Base-by-base conservation (phyloP, 2,113 vertebrate genomes). In the Delphinus delphis region DNA sequence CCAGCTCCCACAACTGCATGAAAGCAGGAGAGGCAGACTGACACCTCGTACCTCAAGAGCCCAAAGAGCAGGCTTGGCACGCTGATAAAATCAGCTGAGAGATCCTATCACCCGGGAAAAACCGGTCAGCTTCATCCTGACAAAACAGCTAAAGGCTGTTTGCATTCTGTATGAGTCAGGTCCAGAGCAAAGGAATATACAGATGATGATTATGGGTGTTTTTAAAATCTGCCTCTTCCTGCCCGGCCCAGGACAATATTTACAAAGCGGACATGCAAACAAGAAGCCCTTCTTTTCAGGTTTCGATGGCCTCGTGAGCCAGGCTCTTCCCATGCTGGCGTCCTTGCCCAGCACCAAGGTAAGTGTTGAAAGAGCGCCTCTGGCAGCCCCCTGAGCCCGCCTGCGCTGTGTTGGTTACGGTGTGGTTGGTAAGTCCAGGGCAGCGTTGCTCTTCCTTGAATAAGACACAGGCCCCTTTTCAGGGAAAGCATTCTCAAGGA, bases 191-290 rank as follows among this genome's bases (percentile, higher is more conserved):
- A 86, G 89, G 82, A 68, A 71, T 36, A 95, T 62, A 63, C 82
- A 85, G 94, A 94, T 21, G 96, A 88, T 70, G 96, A 79, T 95
- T 88, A 83, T 63, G 92, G 87, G 90, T 97, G 94, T 97, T 97
- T 97, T 92, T 9, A 68, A 96, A 96, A 92, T 81, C 74, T 47
- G 74, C 92, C 88, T 65, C 95, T 97, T 97, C 95, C 97, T 97
- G 97, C 94, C 96, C 73, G 58, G 90, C 70, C 93, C 6, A 0
- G 92, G 79, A 92, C 95, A 96, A 84, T 98, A 80, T 97, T 98
- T 96, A 94, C 96, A 96, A 92, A 90, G 97, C 76, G 86, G 92
- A 71, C 92, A 41, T 68, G 53, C 87, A 90, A 96, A 96, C 97
- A 97, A 96, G 95, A 58, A 15, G 3, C 73, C 82, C n/a, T 96